Conservation (phyloP, 2,888 invertebrate species). For the Minunthozetes semirufus region DNA sequence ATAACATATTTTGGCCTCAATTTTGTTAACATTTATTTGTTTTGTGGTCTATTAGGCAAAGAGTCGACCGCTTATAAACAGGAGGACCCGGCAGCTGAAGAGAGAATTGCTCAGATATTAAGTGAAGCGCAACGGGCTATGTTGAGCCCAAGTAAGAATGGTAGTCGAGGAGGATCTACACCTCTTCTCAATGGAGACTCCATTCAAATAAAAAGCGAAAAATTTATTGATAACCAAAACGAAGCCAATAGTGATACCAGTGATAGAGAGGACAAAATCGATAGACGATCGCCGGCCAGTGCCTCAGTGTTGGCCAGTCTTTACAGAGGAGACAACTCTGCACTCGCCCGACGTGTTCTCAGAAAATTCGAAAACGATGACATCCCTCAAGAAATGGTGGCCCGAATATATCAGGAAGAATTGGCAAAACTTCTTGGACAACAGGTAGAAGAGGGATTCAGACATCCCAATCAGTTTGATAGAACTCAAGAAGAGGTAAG, state of each 20-base stretch:
- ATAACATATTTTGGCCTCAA: background rate
- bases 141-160: constrained; percentile 50
- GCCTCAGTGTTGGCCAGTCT: constrained; percentile 27
- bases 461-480: constrained; percentile 44
- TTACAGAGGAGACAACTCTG: constrained; percentile 12
- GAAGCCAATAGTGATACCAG: constrained; percentile 34
- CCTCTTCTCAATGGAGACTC: constrained; percentile 30
- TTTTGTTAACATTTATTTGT: background rate
- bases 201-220: constrained; percentile 1
- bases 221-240: constrained; percentile 25
- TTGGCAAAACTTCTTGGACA: constrained; percentile 78
- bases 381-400: constrained; percentile 92
- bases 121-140: constrained; percentile 86
- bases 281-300: constrained; percentile 28
- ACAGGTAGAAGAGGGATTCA: constrained; percentile 43
- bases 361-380: constrained; percentile 66
- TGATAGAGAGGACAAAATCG: constrained; percentile 35
- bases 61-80: constrained; percentile 60
- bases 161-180: constrained; percentile 15
- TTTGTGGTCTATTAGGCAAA: constrained; percentile 59
- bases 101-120: constrained; percentile 84
- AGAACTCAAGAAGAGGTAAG: constrained; percentile 75
- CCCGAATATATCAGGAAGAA: constrained; percentile 89
- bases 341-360: background rate
- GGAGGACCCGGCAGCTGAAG: constrained; percentile 70